Conservation (phyloP, 2,113 vertebrate species). For the Cyanoramphus novaezelandiae region DNA sequence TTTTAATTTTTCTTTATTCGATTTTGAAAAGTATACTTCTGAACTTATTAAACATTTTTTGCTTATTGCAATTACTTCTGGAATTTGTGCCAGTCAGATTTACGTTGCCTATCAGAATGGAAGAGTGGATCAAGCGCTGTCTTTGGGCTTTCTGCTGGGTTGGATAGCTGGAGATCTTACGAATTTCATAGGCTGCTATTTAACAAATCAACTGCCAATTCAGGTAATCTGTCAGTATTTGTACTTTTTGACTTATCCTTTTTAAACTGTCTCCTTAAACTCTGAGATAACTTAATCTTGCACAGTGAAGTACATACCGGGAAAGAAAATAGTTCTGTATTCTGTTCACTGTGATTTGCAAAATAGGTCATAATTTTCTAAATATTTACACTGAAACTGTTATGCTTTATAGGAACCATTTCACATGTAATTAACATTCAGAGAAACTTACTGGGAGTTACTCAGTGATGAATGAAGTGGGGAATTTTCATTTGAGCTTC, state of each 20-base stretch:
- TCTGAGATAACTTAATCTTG: not conserved
- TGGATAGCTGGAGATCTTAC: conserved; percentile 72
- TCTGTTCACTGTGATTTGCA: not conserved
- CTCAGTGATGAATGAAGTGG: not conserved
- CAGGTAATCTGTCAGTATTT: conserved; percentile 58
- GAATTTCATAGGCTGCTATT: conserved; percentile 72
- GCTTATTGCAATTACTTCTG: not conserved
- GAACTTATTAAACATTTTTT: not conserved
- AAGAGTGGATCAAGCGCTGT: conserved; percentile 73
- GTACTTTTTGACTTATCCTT: not conserved
- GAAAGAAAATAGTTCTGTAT: not conserved
- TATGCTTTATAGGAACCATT: not conserved
- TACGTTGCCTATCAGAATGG: conserved; percentile 66
- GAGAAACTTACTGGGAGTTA: not conserved
- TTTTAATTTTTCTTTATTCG: not conserved
- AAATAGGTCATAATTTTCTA: not conserved
- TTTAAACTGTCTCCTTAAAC: not conserved
- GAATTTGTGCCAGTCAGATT: conserved; percentile 62
- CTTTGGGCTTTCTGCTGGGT: conserved; percentile 75
- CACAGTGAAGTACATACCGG: too few species aligned
- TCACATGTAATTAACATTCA: not conserved
- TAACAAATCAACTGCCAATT: conserved; percentile 73
- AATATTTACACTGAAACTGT: not conserved
- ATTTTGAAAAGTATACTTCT: not conserved
- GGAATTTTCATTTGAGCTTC: not conserved